Evolutionary conservation across 1,140 invertebrate genomes (phyloP), one percentile per base, ranked within the genome.

Genomic region (Mycetomoellerius zeteki): DNA sequence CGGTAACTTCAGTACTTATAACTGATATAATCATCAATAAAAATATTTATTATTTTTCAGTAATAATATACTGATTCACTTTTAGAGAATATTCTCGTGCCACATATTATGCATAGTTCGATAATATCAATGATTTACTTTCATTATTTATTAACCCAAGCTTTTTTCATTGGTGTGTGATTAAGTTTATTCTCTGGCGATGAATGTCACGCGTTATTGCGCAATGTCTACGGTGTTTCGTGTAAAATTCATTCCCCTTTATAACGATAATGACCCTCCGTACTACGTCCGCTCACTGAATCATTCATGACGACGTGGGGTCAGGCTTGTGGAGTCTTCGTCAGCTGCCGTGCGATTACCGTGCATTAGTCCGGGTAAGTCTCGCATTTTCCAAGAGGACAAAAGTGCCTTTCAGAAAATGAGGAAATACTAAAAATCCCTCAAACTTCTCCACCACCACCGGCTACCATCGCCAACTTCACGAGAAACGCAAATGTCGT

Each of bases 191-290:
- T 82, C 24, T 33, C 21, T 14, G 67, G 54, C 80, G 80, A 84
- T 84, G 54, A 84, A 84, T 84, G 80, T 73, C 69, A 60, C 69
- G 80, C 80, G 80, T 84, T 84, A 84, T 84, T 84, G 80, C 69
- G 37, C 80, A 73, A 27, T 54, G 52, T 72, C 69, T 75, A 67
- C 65, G 8, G 65, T 86, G 60, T 62, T 76, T 84, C 88, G 77
- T 86, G 86, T 81, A 90, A 90, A 90, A 91, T 92, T 88, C 88
- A 91, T 92, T 78, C 69, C 60, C 85, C 78, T 86, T 90, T 91
- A 88, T 85, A 91, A 91, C 86, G 89, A 91, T 91, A 92, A 92
- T 90, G 86, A 88, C 85, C 86, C 90, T 88, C 56, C 78, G 65
- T 77, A 64, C 78, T 76, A 60, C 62, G 80, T 84, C 86, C 80